These are phyloP conservation scores for Umimayanthus kanabou DNA, from an alignment of 92 coral and sea anemone genomes.

Conservation along the genomic window DNA sequence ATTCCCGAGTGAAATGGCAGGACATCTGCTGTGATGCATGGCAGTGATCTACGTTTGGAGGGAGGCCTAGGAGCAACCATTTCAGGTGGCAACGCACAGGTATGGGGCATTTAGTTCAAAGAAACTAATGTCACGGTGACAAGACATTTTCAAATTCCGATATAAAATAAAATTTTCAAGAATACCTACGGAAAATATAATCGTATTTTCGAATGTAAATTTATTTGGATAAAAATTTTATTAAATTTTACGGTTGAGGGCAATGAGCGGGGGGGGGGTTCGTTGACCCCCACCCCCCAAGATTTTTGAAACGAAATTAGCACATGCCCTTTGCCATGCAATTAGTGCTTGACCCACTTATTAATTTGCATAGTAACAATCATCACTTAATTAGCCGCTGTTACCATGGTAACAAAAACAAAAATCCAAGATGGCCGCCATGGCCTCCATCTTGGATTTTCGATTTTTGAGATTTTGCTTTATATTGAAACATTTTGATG, in stretches of 20 bases:
- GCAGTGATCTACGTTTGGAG: conserved; percentile 43
- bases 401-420: too few relatives aligned
- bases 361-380: too few relatives aligned
- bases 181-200: conserved; percentile 14
- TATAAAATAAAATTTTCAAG: neutral
- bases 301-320: too few relatives aligned
- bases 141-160: neutral
- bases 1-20: conserved; percentile 56
- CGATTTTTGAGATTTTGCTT: too few relatives aligned
- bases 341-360: too few relatives aligned
- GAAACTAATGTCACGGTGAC: neutral
- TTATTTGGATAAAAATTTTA: conserved; percentile 6
- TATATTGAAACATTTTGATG: too few relatives aligned
- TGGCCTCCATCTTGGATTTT: too few relatives aligned
- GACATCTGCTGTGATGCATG: conserved; percentile 48
- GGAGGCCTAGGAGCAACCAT: conserved; percentile 41
- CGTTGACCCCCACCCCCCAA: too few relatives aligned
- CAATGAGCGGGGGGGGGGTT: too few relatives aligned
- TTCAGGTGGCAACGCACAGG: conserved; percentile 57
- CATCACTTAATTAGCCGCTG: too few relatives aligned
- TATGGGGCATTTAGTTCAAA: conserved; percentile 25
- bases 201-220: neutral
- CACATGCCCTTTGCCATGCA: too few relatives aligned
- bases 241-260: neutral
- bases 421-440: too few relatives aligned